These are phyloP conservation scores for Chromobotia macracanthus DNA, from an alignment of 2,797 vertebrate species.

Conservation along the genomic window DNA sequence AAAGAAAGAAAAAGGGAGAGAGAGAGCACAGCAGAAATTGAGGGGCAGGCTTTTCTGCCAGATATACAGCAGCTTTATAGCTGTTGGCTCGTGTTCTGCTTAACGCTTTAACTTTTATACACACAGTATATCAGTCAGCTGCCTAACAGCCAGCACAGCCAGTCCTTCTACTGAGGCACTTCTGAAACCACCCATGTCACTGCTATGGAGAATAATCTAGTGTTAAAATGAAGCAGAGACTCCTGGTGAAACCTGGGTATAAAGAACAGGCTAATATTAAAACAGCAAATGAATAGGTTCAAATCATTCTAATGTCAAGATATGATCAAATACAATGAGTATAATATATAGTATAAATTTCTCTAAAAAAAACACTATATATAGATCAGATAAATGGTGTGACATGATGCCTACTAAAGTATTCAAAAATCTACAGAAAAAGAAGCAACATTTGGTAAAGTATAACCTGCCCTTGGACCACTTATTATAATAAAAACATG, in stretches of 20 bases:
- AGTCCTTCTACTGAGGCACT: constrained; percentile 53
- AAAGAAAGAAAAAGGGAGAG: not conserved
- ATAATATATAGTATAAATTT: not conserved
- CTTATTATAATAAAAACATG: no score
- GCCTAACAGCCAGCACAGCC: constrained; percentile 54
- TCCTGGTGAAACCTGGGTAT: not conserved
- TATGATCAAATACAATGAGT: not conserved
- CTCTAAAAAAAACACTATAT: not conserved
- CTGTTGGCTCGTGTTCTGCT: constrained; percentile 70
- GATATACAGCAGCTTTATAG: constrained; percentile 73
- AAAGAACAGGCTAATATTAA: not conserved
- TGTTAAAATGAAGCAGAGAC: not conserved
- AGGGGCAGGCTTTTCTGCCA: constrained; percentile 51
- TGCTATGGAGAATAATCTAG: constrained; percentile 28
- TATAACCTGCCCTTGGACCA: not conserved
- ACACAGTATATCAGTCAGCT: constrained; percentile 71
- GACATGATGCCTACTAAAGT: not conserved
- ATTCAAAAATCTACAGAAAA: not conserved
- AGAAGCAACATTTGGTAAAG: not conserved
- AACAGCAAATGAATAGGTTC: not conserved
- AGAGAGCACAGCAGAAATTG: not conserved
- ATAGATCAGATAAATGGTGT: not conserved
- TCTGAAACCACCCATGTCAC: constrained; percentile 48
- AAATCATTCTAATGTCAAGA: not conserved
- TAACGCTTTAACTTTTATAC: constrained; percentile 71